Evolutionary conservation across 2,797 vertebrate genomes (phyloP), one percentile per base, ranked within the genome.

Genomic region (Scolopax rusticola): DNA sequence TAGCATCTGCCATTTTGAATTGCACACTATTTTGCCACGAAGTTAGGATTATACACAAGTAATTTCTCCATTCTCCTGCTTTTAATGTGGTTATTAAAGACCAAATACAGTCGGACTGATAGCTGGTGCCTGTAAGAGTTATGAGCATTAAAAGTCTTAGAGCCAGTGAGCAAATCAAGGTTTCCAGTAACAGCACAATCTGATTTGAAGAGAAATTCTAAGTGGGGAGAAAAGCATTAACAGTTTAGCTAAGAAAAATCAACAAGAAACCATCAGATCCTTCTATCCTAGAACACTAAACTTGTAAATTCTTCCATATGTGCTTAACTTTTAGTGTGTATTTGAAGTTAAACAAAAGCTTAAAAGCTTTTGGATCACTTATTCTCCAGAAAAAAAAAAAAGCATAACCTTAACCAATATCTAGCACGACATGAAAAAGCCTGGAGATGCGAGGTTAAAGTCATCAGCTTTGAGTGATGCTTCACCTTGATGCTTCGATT

Each of bases 1-100:
- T n/a, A 89, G 90, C 64, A 80, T 53, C 81, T 90, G 90, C 88
- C 89, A 71, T 78, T 68, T 15, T 65, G 71, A 95, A 93, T 16
- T 12, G 30, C 48, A 81, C 12, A 8, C 7, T 14, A 17, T 73
- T 74, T 33, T 50, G 47, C 61, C 64, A 69, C 40, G 59, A 61
- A 87, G 43, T n/a, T 13, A 27, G 14, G 28, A 79, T 53, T 48
- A 76, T 53, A 74, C 11, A 79, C 13, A 90, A 73, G 24, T 28
- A 59, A 56, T 64, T 90, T 33, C 19, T 54, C 83, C 40, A 36
- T 59, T 90, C 87, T 80, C 76, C 48, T 74, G 63, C 23, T 92
- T 91, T 91, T 67, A 89, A 45, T 8, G 7, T 10, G 12, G 32
- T 51, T 77, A 43, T 11, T 81, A 88, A 86, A 91, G 79, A 93